Conservation (phyloP, 53 echinoderm and acorn worm genomes). For the Patiria pectinifera region DNA sequence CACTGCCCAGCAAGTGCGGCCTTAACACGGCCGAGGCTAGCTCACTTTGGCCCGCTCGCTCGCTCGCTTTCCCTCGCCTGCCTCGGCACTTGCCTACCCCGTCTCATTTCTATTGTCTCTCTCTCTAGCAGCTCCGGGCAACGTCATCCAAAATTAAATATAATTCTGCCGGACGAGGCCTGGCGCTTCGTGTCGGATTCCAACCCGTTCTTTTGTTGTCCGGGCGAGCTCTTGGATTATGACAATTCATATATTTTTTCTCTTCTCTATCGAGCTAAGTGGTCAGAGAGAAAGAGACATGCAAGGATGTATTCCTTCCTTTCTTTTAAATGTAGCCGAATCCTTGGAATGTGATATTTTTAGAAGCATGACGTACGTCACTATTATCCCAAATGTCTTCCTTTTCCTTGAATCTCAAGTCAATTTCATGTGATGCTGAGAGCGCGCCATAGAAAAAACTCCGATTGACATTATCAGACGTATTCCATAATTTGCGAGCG, state of each 20-base stretch:
- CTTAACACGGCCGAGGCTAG: background rate
- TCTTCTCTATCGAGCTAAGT: background rate
- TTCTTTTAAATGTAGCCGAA: background rate
- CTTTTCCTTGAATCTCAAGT: background rate
- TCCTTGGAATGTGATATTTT: background rate
- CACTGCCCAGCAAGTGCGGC: conserved; percentile 35
- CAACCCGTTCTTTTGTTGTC: conserved; percentile 46
- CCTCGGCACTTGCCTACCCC: conserved; percentile 15
- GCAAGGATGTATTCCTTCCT: no score
- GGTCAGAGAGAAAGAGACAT: background rate
- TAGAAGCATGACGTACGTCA: background rate
- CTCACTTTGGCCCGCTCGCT: background rate
- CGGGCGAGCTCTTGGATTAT: background rate
- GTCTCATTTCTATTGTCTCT: conserved; percentile 44
- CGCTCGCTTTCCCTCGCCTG: conserved; percentile 19
- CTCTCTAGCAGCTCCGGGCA: conserved; percentile 37
- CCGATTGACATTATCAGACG: background rate
- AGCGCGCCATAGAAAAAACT: no score
- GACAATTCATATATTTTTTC: conserved; percentile 10
- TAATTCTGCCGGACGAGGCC: conserved; percentile 41
- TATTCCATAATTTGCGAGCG: background rate
- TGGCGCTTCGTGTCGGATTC: conserved; percentile 38
- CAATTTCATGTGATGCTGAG: background rate
- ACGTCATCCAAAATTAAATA: conserved; percentile 56
- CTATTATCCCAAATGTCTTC: background rate